Percentiles rank a stretch among this genome's conserved stretches.
Evolutionary conservation across 1,140 invertebrate species (phyloP).

Genomic region (Drosophila ficusphila): DNA sequence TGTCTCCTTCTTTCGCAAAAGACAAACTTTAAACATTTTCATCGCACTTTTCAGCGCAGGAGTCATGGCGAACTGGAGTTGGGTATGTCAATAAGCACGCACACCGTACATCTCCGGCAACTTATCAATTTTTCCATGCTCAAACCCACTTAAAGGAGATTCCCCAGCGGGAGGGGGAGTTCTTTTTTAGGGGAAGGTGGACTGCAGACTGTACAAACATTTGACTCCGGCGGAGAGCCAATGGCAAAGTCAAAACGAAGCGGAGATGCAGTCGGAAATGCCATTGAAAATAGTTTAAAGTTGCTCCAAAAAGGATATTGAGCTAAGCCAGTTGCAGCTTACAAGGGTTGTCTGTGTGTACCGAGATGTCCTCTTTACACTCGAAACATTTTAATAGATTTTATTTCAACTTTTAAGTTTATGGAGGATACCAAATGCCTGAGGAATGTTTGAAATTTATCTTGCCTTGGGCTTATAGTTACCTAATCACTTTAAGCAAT

Average conservation of each 20-base stretch:
- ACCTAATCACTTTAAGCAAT: background rate
- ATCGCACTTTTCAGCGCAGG: conserved; percentile 45
- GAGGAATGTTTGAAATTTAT: too few relatives aligned
- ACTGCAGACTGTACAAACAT: conserved; percentile 60
- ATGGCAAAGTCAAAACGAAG: conserved; percentile 60
- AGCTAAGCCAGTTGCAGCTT: conserved; percentile 77
- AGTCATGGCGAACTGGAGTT: conserved; percentile 19
- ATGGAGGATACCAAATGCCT: too few relatives aligned
- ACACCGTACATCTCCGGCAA: conserved; percentile 45
- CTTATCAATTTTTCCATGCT: conserved; percentile 65
- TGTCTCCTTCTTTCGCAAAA: conserved; percentile 12
- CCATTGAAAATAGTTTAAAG: conserved; percentile 81
- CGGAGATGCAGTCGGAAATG: conserved; percentile 68
- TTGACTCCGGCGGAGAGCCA: conserved; percentile 36
- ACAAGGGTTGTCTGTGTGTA: conserved; percentile 26
- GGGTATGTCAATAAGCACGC: conserved; percentile 59
- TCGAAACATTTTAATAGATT: background rate
- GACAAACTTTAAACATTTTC: conserved; percentile 50
- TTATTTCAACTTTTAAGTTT: too few relatives aligned
- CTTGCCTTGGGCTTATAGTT: too few relatives aligned
- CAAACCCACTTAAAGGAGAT: conserved; percentile 49
- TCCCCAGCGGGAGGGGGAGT: conserved; percentile 3
- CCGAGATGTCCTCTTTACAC: conserved; percentile 16
- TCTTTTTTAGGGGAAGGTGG: background rate
- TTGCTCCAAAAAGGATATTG: conserved; percentile 78